Percentiles rank a stretch among this genome's conserved stretches.
These are phyloP conservation scores for Falco punctatus DNA, from an alignment of 2,113 vertebrate species.

Conservation along the genomic window DNA sequence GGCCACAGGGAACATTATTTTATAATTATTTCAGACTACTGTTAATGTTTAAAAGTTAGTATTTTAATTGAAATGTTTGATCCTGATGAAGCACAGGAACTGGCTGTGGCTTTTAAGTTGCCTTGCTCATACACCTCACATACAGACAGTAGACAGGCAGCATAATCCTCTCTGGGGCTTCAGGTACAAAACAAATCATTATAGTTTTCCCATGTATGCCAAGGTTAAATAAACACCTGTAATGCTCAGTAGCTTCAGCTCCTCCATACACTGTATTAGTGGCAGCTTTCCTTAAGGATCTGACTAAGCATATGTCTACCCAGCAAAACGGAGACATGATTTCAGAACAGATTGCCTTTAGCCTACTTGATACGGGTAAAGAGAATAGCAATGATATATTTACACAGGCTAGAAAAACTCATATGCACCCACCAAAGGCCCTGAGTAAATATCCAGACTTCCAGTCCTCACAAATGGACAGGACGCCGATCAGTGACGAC, in stretches of 20 bases:
- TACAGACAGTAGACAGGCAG: not conserved
- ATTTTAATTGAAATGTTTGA: conserved; percentile 66
- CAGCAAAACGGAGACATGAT: not conserved
- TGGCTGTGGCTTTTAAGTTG: conserved; percentile 36
- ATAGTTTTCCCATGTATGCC: conserved; percentile 15
- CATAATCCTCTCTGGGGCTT: conserved; percentile 10
- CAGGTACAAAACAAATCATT: conserved; percentile 26
- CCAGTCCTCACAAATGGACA: not conserved
- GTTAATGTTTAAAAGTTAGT: conserved; percentile 58
- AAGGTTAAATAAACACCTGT: conserved; percentile 47
- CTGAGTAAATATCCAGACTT: not conserved
- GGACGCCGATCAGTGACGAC: fast-evolving
- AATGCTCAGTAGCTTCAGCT: not conserved
- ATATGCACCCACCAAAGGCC: not conserved
- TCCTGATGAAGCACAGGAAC: conserved; percentile 40
- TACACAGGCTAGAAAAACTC: not conserved
- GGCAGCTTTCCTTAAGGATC: conserved; percentile 46
- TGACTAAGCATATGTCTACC: not conserved
- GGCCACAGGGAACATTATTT: conserved; percentile 1
- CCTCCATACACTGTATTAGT: not conserved
- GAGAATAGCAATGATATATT: not conserved
- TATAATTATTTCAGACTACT: conserved; percentile 66
- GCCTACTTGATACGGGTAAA: not conserved
- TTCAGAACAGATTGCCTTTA: conserved; percentile 10
- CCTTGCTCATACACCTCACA: conserved; percentile 23